phyloP scores from a whole-genome alignment of 1,140 invertebrate species.

The Panulirus ornatus region DNA sequence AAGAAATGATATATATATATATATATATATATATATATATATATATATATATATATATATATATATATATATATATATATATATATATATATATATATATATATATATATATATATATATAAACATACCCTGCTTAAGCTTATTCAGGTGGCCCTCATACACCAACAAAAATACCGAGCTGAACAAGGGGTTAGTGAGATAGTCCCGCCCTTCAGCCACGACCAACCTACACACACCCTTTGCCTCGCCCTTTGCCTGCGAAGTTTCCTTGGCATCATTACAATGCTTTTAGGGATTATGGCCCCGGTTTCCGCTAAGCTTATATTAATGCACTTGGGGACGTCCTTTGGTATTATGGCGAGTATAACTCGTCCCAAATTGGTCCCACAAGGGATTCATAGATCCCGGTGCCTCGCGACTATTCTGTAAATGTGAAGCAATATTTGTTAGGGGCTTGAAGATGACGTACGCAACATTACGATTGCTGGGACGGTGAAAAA shows the following conservation, averaged over 20 bases:
- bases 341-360: slow-evolving; percentile 46
- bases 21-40: background rate
- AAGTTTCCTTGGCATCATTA: slow-evolving; percentile 31
- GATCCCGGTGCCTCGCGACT: no score
- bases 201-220: no score
- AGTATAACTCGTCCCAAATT: slow-evolving; percentile 54
- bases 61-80: slow-evolving; percentile 7
- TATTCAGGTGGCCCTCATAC: no score
- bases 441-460: no score
- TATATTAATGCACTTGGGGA: slow-evolving; percentile 52
- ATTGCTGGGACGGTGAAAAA: no score
- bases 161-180: background rate
- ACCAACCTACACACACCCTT: no score
- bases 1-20: background rate
- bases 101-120: no score
- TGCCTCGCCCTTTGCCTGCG: background rate
- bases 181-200: slow-evolving; percentile 22
- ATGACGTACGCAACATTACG: no score
- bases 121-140: no score
- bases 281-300: slow-evolving; percentile 59
- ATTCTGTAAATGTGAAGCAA: background rate
- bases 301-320: slow-evolving; percentile 53
- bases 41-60: slow-evolving; percentile 9
- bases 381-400: slow-evolving; percentile 21
- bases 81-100: no score